phyloP scores from a whole-genome alignment of 2,113 vertebrate species.

The Lasiurus borealis region DNA sequence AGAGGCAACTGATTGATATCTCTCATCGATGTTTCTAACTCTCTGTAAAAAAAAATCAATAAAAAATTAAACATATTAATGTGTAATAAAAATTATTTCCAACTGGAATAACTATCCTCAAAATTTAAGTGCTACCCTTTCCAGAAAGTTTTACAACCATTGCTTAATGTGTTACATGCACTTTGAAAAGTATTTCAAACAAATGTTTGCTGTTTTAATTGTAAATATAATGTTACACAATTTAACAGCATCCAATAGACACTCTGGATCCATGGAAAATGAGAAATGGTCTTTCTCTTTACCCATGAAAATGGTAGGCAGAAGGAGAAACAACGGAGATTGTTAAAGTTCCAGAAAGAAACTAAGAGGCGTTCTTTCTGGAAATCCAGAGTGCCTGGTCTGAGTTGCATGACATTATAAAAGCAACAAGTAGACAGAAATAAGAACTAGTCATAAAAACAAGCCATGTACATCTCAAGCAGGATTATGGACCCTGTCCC shows the following conservation, averaged over 20 bases:
- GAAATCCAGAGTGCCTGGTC: neutral
- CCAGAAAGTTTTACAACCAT: neutral
- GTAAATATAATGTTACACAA: neutral
- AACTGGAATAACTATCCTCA: neutral
- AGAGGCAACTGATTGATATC: too few species aligned
- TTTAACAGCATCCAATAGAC: neutral
- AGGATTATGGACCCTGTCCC: neutral
- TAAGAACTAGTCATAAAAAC: neutral
- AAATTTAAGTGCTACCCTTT: neutral
- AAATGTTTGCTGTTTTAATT: neutral
- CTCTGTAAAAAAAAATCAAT: too few species aligned
- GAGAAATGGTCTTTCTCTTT: neutral
- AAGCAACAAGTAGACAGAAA: neutral
- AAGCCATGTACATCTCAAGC: neutral
- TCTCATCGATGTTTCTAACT: too few species aligned
- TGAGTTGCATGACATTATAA: neutral
- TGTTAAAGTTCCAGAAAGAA: neutral
- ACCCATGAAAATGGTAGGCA: neutral
- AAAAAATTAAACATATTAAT: neutral
- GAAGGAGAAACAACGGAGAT: neutral
- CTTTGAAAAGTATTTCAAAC: constrained; percentile 20
- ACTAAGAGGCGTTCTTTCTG: neutral
- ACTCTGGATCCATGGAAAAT: neutral
- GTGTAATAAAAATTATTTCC: neutral
- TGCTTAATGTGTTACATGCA: neutral